phyloP scores from a whole-genome alignment of 2,113 vertebrate species.

The Pantherophis guttatus region DNA sequence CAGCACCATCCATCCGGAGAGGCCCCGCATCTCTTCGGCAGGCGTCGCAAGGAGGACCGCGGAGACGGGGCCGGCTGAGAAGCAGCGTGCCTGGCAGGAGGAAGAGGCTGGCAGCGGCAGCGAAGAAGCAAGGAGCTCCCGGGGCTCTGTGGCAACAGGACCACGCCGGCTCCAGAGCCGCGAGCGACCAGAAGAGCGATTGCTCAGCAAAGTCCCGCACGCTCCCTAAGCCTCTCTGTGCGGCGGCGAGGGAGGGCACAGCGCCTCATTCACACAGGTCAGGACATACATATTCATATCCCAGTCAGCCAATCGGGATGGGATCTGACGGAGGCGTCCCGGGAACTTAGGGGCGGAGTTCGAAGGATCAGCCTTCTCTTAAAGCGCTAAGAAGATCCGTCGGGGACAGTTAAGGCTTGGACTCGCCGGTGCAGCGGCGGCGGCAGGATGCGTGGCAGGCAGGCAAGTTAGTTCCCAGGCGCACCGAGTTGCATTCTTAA shows the following conservation, averaged over 20 bases:
- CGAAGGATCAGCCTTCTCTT: constrained; percentile 7
- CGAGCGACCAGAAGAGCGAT: background rate
- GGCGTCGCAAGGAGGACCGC: background rate
- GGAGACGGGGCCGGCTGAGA: background rate
- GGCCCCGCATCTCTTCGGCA: constrained; percentile 56
- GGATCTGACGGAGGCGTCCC: background rate
- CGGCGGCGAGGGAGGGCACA: constrained; percentile 1
- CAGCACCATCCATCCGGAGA: constrained; percentile 62
- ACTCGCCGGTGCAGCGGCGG: background rate
- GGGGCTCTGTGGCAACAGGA: background rate
- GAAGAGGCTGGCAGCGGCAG: background rate
- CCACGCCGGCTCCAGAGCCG: background rate
- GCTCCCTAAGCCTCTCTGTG: constrained; percentile 12
- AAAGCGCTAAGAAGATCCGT: background rate
- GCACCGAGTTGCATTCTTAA: background rate
- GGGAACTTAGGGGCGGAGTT: constrained; percentile 4
- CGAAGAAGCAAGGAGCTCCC: background rate
- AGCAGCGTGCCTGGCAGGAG: background rate
- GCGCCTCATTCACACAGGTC: constrained; percentile 31
- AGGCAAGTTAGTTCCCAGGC: background rate
- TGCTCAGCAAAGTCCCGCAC: background rate
- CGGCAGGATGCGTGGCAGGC: background rate
- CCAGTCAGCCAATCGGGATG: constrained; percentile 19
- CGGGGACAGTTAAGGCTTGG: too few species aligned
- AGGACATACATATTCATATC: constrained; percentile 42